Evolutionary conservation across 2,113 vertebrate species (phyloP), one percentile per base, ranked within the genome.

Genomic region (Ictidomys tridecemlineatus): DNA sequence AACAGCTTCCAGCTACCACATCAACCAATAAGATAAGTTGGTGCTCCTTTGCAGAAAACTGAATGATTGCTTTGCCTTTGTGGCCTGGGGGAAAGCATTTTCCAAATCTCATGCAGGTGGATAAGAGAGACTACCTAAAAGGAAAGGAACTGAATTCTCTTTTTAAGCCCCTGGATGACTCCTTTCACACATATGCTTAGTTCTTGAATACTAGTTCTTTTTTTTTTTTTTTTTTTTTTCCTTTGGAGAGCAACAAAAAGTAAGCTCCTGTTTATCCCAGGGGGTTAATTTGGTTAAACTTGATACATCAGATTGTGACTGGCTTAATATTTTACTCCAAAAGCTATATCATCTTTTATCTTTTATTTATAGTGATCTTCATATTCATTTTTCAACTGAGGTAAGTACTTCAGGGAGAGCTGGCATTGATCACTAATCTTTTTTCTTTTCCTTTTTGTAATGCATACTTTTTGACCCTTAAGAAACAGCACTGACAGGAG

Each of bases 291-390:
- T 97, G 89, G 85, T 97, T 98, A 93, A 96, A 97, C 67, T 97
- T 97, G 85, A 98, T 98, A 93, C 39, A 98, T 97, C 53, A 96
- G 63, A 98, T 97, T 91, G 30, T 97, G 77, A 87, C 93, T 97
- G 80, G 74, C 93, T 98, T 98, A 98, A 98, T 98, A 98, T 98
- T 98, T 98, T 98, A 98, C 89, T 98, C 83, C 91, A 98, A 98
- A 98, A 98, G 94, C 39, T 90, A 70, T 91, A 95, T 97, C 82
- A 97, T 98, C 86, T 98, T 98, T 98, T 98, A 98, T 98, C 94
- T 98, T 98, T 99, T 98, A 98, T 98, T 98, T 98, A 98, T 98
- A 84, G 39, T 96, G 74, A 97, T 98, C 94, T 98, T 98, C 96
- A 96, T 97, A 98, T 98, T 98, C 94, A 98, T 99, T 99, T 98